Conservation (phyloP, 2,113 vertebrate genomes). For the Bungarus multicinctus region DNA sequence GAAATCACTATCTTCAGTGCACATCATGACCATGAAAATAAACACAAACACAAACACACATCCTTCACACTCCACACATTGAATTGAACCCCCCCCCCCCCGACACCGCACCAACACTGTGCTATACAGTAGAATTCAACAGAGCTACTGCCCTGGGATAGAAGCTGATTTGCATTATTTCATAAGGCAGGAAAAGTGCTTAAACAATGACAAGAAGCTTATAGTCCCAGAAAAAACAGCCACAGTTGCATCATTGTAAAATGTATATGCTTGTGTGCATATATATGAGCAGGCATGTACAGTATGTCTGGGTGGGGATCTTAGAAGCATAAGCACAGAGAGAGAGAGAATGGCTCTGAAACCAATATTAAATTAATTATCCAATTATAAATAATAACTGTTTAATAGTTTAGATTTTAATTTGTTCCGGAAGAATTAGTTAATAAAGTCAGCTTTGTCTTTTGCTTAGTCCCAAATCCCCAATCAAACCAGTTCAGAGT, state of each 20-base stretch:
- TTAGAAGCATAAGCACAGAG: not conserved
- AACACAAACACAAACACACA: too few species aligned
- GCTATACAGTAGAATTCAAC: too few species aligned
- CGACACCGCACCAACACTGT: too few species aligned
- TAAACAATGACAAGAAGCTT: not conserved
- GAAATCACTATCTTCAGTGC: too few species aligned
- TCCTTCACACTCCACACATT: too few species aligned
- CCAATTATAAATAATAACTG: not conserved
- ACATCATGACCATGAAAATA: too few species aligned
- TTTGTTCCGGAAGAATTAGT: not conserved
- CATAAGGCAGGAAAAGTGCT: not conserved
- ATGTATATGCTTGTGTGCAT: not conserved
- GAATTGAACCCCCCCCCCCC: too few species aligned
- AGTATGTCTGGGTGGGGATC: not conserved
- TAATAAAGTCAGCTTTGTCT: not conserved
- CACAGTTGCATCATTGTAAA: not conserved
- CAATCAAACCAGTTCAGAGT: not conserved
- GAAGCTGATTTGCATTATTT: slow-evolving; percentile 24
- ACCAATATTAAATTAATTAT: not conserved
- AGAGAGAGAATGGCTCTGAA: not conserved
- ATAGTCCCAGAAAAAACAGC: not conserved
- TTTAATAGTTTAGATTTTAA: not conserved
- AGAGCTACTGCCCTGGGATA: too few species aligned
- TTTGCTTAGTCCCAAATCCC: not conserved
- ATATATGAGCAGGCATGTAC: not conserved